Base-by-base conservation (phyloP, 2,888 invertebrate genomes). In the Orchesellides sinensis region DNA sequence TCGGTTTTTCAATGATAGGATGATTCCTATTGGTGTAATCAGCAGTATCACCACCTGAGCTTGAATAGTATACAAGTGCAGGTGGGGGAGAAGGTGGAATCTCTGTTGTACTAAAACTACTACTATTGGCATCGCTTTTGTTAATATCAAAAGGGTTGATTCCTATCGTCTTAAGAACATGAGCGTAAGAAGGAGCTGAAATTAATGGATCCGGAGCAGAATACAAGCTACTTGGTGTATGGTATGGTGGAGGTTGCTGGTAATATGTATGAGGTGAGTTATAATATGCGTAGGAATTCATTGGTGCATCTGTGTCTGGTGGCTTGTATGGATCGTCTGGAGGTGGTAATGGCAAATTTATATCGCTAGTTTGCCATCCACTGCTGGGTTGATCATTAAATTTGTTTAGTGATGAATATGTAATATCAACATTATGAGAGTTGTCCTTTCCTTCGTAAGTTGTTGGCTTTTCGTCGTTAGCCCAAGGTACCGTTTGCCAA, bases 101-200 rank as follows among this genome's bases (percentile, higher is more conserved):
- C 4, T 2, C 63, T 10, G 27, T n/a, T n/a, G n/a, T 4, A 4
- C 25, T 23, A 56, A 2, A 10, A 17, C 27, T 6, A 1, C 25
- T 17, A 2, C n/a, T 27, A 2, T 56, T n/a, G 5, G 6, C 8
- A 27, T 23, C 56, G n/a, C n/a, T n/a, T n/a, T n/a, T n/a, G n/a
- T n/a, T n/a, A n/a, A n/a, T n/a, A n/a, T 49, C 61, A 1, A 21
- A 47, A 8, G 61, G 61, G 23, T 73, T 17, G 2, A 73, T 61
- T 5, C 73, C 73, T 49, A 73, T 73, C 32, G 47, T 19, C 21
- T 73, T 19, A 12, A 73, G 63, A 25, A 61, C 2, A 19, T n/a
- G 17, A n/a, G 73, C 61, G 25, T 73, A 73, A 12, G 73, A 73
- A 8, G 73, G 73, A 19, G 25, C 17, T 29, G 61, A 61, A 23